phyloP scores from a whole-genome alignment of 2,888 invertebrate genomes.

The Drosophila hamatofila region DNA sequence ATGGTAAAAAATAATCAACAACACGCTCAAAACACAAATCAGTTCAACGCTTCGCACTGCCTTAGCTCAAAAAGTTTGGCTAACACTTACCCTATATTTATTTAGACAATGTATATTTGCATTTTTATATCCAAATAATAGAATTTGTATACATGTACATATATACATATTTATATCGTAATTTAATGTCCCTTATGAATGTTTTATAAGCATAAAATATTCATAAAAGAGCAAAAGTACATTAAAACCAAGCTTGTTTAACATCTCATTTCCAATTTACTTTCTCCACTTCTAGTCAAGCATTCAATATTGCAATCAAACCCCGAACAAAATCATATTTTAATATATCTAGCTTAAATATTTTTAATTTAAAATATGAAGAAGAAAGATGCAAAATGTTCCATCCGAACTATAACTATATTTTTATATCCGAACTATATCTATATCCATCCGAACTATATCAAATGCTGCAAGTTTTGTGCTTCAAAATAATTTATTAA shows the following conservation, averaged over 20 bases:
- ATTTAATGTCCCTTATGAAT: too few species aligned
- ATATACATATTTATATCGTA: too few species aligned
- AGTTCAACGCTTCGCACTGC: conserved; percentile 26
- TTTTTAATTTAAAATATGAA: too few species aligned
- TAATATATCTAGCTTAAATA: not conserved
- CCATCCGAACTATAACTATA: too few species aligned
- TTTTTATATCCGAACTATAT: too few species aligned
- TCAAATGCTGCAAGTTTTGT: not conserved
- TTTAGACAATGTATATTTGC: not conserved
- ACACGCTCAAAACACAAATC: conserved; percentile 29
- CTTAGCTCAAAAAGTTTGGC: not conserved
- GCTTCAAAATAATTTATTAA: too few species aligned
- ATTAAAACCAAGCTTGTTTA: not conserved
- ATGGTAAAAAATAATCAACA: conserved; percentile 18
- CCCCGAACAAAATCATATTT: not conserved
- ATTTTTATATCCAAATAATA: not conserved
- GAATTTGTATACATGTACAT: not conserved
- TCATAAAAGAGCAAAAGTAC: not conserved
- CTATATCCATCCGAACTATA: too few species aligned
- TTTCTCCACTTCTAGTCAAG: too few species aligned
- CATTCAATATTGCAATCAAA: not conserved
- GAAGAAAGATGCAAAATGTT: too few species aligned
- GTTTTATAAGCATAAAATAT: not conserved
- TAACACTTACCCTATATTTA: conserved; percentile 12
- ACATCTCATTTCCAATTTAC: too few species aligned